Conservation (phyloP, 2,113 vertebrate species). For the Sus scrofa region DNA sequence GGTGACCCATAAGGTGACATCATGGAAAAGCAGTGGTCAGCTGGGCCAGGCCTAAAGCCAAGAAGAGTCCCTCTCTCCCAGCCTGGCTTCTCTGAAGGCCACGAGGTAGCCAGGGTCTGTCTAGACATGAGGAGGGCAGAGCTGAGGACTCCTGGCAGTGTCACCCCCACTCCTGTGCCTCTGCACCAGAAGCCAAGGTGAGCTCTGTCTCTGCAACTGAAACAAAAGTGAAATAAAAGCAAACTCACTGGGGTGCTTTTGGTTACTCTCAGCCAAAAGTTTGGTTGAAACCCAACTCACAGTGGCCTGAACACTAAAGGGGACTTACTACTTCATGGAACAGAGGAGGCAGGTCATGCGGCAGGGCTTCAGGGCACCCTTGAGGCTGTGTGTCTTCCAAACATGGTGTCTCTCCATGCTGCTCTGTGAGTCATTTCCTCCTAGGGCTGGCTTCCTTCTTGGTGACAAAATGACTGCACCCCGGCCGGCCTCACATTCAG, state of each 20-base stretch:
- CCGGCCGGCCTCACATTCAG: not conserved
- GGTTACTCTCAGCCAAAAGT: not conserved
- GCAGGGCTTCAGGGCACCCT: not conserved
- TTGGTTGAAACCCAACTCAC: not conserved
- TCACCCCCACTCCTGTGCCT: not conserved
- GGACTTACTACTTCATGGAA: not conserved
- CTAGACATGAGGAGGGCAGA: not conserved
- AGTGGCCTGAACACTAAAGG: not conserved
- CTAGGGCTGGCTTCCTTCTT: not conserved
- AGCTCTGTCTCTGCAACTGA: not conserved
- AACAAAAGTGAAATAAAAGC: not conserved
- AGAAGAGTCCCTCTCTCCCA: not conserved
- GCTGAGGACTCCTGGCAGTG: not conserved
- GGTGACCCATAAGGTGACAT: not conserved
- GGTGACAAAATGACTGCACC: not conserved
- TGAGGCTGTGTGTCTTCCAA: not conserved
- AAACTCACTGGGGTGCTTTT: not conserved
- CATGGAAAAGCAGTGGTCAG: not conserved
- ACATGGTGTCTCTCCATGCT: not conserved
- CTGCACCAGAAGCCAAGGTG: not conserved
- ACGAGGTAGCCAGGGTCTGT: rapidly evolving
- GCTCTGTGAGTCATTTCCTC: not conserved
- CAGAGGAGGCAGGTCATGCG: not conserved
- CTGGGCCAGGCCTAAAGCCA: not conserved
- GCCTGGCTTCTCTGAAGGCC: not conserved